A percentile compares a stretch with the other conserved stretches of the same genome.
Conservation (phyloP, 2,113 vertebrate species). For the Mirounga angustirostris region DNA sequence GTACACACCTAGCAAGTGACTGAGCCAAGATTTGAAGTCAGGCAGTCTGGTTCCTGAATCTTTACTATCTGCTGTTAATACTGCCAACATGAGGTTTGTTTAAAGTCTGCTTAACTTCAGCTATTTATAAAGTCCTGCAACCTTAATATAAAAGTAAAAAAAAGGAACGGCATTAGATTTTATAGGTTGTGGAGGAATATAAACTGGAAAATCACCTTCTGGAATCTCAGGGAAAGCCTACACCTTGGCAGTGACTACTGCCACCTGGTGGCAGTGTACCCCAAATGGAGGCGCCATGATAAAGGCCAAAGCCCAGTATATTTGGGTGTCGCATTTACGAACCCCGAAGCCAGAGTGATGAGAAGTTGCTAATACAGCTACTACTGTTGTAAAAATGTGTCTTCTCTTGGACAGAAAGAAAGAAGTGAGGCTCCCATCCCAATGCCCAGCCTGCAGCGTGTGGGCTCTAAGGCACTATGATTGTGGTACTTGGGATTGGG, state of each 20-base stretch:
- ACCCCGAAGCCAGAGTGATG: neutral
- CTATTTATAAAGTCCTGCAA: neutral
- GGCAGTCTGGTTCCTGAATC: neutral
- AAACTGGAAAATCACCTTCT: neutral
- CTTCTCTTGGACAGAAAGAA: neutral
- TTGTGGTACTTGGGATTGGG: neutral
- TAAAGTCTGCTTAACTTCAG: neutral
- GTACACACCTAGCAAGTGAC: neutral
- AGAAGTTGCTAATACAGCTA: neutral
- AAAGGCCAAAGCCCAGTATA: neutral
- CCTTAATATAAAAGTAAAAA: neutral
- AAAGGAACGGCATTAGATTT: neutral
- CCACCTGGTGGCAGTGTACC: slow-evolving; percentile 49
- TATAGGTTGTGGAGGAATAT: neutral
- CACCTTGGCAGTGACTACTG: neutral
- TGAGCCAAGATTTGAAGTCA: neutral
- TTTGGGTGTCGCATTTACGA: neutral
- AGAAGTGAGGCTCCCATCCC: neutral
- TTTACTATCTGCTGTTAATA: neutral
- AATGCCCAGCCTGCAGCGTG: neutral
- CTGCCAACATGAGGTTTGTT: neutral
- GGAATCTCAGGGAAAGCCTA: neutral
- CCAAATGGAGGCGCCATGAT: accelerated
- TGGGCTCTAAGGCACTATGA: neutral
- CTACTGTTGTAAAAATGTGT: neutral